phyloP scores from a whole-genome alignment of 92 coral and sea anemone species.

The Anthopleura xanthogrammica region DNA sequence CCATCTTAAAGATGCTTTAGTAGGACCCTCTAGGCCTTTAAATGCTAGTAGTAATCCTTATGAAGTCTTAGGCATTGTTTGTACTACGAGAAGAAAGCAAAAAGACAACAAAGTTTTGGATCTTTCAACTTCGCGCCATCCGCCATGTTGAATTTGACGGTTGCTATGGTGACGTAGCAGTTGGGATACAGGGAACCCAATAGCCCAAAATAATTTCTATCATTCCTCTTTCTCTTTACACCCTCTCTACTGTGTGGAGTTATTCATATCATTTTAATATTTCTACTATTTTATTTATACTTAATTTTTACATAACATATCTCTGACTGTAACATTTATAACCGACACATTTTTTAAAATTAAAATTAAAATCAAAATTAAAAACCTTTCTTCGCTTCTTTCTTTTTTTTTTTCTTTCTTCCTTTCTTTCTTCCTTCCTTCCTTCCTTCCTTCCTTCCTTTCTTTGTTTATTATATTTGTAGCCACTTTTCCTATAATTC shows the following conservation, averaged over 20 bases:
- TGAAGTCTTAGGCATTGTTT: background rate
- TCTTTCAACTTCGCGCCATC: slow-evolving; percentile 55
- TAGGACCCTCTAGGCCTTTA: background rate
- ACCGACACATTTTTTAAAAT: too few species aligned
- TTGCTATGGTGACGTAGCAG: slow-evolving; percentile 30
- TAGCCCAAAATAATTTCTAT: background rate
- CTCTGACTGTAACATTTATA: too few species aligned
- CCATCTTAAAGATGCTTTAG: slow-evolving; percentile 50
- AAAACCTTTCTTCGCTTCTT: background rate
- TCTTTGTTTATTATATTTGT: too few species aligned
- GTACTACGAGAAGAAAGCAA: slow-evolving; percentile 11
- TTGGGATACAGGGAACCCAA: background rate
- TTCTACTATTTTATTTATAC: too few species aligned
- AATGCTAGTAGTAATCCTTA: background rate
- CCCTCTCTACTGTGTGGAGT: too few species aligned
- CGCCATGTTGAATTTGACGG: slow-evolving; percentile 39
- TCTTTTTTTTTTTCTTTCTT: background rate
- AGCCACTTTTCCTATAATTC: too few species aligned
- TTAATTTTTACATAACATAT: too few species aligned
- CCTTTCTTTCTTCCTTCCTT: background rate
- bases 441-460: too few species aligned
- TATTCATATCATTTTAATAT: too few species aligned
- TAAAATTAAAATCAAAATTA: too few species aligned
- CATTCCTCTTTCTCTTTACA: too few species aligned
- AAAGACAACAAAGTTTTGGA: slow-evolving; percentile 19